phyloP scores from a whole-genome alignment of 2,888 invertebrate species.

The Eumacrocentrus americanus region DNA sequence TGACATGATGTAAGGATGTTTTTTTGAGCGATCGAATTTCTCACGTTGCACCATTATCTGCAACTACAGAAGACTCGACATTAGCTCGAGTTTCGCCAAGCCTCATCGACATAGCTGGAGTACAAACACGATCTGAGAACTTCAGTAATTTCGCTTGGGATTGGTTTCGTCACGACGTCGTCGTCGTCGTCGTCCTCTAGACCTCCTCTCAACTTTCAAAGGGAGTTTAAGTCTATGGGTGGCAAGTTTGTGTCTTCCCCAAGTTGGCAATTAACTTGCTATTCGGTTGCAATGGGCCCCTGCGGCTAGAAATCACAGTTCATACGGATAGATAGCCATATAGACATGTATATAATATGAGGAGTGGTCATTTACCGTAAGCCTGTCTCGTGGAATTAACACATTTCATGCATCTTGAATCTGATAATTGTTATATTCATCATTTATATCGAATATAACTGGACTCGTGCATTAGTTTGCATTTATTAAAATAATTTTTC shows the following conservation, averaged over 20 bases:
- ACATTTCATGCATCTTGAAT: conserved; percentile 23
- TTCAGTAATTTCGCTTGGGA: background rate
- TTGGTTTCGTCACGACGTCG: background rate
- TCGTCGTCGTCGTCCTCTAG: background rate
- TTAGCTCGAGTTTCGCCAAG: no score
- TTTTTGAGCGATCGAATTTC: no score
- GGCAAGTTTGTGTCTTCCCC: background rate
- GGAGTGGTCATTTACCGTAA: conserved; percentile 17
- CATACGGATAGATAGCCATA: background rate
- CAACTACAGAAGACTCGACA: no score
- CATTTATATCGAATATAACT: conserved; percentile 21
- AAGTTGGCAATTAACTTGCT: background rate
- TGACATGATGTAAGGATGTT: no score
- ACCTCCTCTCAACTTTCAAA: background rate
- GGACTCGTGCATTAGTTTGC: conserved; percentile 14
- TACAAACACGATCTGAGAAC: background rate
- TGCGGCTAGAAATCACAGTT: conserved; percentile 8
- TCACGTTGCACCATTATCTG: no score
- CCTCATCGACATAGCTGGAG: no score
- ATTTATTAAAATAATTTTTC: background rate
- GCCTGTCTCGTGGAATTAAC: conserved; percentile 20
- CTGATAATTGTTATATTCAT: conserved; percentile 23
- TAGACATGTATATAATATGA: background rate
- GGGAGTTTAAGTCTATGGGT: background rate
- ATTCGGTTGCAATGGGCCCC: no score